These are phyloP conservation scores for Prochilodus magdalenae DNA, from an alignment of 2,113 vertebrate species.

Conservation along the genomic window DNA sequence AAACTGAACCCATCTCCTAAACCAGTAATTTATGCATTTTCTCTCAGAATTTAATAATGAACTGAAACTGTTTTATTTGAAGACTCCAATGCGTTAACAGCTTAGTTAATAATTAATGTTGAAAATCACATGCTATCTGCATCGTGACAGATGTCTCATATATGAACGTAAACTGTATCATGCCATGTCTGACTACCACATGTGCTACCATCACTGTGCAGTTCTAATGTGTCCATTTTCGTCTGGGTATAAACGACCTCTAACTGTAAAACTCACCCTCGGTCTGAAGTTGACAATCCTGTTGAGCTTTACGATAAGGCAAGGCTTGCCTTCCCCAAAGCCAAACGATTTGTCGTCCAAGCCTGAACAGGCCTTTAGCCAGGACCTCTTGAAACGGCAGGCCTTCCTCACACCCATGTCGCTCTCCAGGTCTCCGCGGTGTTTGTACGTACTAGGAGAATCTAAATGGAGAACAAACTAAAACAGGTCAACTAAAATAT, in stretches of 20 bases:
- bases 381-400: constrained; percentile 82
- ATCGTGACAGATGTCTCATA: too few species aligned
- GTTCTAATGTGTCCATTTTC: too few species aligned
- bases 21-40: background rate
- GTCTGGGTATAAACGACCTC: too few species aligned
- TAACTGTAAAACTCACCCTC: constrained; percentile 75
- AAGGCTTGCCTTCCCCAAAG: constrained; percentile 86
- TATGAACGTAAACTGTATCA: too few species aligned
- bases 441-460: constrained; percentile 54
- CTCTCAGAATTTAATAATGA: too few species aligned
- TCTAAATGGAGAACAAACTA: constrained; percentile 65
- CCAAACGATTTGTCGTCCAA: constrained; percentile 71
- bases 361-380: constrained; percentile 86
- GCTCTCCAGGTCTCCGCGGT: constrained; percentile 73
- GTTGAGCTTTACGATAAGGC: constrained; percentile 93
- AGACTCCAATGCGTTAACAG: too few species aligned
- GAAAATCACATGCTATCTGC: too few species aligned
- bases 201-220: too few species aligned
- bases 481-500: constrained; percentile 15
- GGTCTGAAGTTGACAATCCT: constrained; percentile 91
- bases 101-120: too few species aligned
- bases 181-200: too few species aligned
- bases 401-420: constrained; percentile 70
- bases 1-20: background rate
- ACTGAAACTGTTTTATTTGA: too few species aligned